Conservation (phyloP, 2,888 invertebrate species). For the Tenthredo notha region DNA sequence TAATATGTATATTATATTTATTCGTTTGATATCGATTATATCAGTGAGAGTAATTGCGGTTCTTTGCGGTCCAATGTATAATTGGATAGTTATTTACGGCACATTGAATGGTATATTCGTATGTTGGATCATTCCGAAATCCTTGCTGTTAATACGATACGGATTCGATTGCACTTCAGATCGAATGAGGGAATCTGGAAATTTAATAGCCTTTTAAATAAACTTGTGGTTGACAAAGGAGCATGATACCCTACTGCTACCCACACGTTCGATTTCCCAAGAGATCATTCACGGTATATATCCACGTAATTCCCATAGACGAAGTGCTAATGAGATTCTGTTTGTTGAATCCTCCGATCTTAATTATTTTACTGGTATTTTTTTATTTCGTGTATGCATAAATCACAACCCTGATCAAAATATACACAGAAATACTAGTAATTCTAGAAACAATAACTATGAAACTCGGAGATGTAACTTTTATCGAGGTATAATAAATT, state of each 20-base stretch:
- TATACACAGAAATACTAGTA: background rate
- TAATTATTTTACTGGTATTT: slow-evolving; percentile 9
- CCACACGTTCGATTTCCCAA: slow-evolving; percentile 45
- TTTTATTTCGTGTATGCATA: background rate
- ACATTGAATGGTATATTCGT: slow-evolving; percentile 8
- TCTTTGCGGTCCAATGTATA: background rate
- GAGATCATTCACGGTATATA: slow-evolving; percentile 27
- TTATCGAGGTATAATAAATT: background rate
- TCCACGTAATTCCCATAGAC: background rate
- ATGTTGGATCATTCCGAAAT: slow-evolving; percentile 25
- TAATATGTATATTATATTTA: background rate
- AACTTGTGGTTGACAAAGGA: slow-evolving; percentile 31
- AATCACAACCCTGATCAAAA: slow-evolving; percentile 7
- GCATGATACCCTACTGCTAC: slow-evolving; percentile 13
- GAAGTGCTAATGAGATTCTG: slow-evolving; percentile 41
- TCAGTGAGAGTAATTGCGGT: background rate
- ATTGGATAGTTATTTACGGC: slow-evolving; percentile 11
- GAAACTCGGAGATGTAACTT: background rate
- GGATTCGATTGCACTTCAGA: slow-evolving; percentile 48
- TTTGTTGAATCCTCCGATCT: slow-evolving; percentile 14
- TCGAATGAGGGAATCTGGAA: slow-evolving; percentile 16
- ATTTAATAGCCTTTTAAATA: slow-evolving; percentile 42
- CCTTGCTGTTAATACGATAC: slow-evolving; percentile 46
- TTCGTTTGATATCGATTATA: background rate
- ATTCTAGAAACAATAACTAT: background rate